phyloP scores from a whole-genome alignment of 1,140 invertebrate genomes.

The Hyphantria cunea region DNA sequence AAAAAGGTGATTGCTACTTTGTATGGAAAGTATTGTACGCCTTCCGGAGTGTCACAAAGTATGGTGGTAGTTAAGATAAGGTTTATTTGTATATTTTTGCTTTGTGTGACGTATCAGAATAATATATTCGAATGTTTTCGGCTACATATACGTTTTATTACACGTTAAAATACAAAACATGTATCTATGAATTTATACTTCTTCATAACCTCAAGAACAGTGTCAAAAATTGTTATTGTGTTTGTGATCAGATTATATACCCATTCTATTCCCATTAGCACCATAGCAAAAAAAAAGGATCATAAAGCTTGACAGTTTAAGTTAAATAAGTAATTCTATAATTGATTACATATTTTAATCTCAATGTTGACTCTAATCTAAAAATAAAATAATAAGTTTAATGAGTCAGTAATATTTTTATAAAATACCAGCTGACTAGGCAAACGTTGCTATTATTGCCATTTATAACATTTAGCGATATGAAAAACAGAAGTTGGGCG shows the following conservation, averaged over 20 bases:
- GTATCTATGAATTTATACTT: not conserved
- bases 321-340: no score
- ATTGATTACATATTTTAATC: no score
- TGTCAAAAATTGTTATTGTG: not conserved
- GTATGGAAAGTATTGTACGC: conserved; percentile 16
- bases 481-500: no score
- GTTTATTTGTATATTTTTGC: conserved; percentile 15
- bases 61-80: conserved; percentile 10
- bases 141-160: not conserved
- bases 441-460: no score
- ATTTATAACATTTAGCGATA: no score
- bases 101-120: not conserved
- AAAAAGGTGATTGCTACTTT: conserved; percentile 30
- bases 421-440: no score
- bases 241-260: not conserved
- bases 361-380: no score
- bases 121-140: not conserved
- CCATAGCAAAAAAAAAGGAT: conserved; percentile 9
- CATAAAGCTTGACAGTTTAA: not conserved
- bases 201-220: not conserved
- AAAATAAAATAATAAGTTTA: no score
- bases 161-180: no score
- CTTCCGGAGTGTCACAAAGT: conserved; percentile 4
- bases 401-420: no score
- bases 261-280: no score